Base-by-base conservation (phyloP, 2,797 vertebrate species). In the Somateria mollissima region DNA sequence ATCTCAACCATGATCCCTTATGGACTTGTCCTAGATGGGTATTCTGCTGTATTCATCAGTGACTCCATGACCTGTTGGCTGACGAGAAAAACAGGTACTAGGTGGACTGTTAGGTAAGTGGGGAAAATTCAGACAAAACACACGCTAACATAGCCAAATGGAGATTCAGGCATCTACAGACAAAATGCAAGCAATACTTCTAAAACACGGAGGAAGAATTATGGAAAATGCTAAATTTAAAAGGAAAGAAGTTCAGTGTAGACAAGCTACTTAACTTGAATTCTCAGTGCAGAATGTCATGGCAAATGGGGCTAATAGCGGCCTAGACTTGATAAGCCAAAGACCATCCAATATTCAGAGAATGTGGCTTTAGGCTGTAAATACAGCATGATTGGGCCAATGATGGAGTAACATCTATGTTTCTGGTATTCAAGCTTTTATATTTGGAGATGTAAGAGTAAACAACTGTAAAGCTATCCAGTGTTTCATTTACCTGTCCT, bases 381-480 rank as follows among this genome's bases (percentile, higher is more conserved):
- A 24, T 22, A 34, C 3, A 75, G 25, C 4, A 15, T 0, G 0
- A 47, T 37, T 20, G 27, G 41, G 34, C 28, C 37, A 83, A 22
- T 54, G 65, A 37, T 66, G 22, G 30, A 75, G 75, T 4, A 43
- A 8, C 4, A 18, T 56, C 77, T 72, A 27, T 21, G 65, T 21
- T 90, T 83, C 79, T 93, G 37, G 66, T 41, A 11, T 5, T 39
- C 13, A 45, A 76, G 54, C 21, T 93, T 54, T 83, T 47, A 81
- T 32, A 45, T n/a, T 16, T 37, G 22, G 18, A 54, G 20, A 13
- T 14, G 32, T 39, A 28, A 27, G 49, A 76, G 84, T 39, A 73
- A 80, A 64, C 3, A 87, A 32, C 25, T 32, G 13, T 28, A 39
- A 51, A 89, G 22, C 41, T 54, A 27, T 3, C 17, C 22, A 47